phyloP scores from a whole-genome alignment of 2,797 vertebrate genomes.

The Diglossa cyanea region DNA sequence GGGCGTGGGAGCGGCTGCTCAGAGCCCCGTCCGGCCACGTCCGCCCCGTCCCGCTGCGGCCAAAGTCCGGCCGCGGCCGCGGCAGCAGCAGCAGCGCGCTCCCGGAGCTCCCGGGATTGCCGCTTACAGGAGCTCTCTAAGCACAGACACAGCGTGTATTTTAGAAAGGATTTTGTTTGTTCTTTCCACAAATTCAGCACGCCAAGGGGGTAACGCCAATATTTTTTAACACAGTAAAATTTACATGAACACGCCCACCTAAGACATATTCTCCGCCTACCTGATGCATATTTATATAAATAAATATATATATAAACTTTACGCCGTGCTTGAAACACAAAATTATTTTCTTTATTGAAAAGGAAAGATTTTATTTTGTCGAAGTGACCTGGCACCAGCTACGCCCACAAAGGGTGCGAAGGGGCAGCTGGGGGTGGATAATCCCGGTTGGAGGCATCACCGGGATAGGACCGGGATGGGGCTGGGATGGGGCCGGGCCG shows the following conservation, averaged over 20 bases:
- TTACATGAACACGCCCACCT: not conserved
- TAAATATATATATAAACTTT: too few relatives aligned
- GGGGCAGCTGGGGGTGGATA: rapidly evolving
- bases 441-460: rapidly evolving
- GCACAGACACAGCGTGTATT: rapidly evolving
- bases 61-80: not conserved
- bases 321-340: not conserved
- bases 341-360: not conserved
- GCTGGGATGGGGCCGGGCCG: not conserved
- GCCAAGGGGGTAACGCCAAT: not conserved
- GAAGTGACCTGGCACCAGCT: not conserved
- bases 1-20: rapidly evolving
- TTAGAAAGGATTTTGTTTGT: not conserved
- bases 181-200: not conserved
- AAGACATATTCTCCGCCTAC: not conserved
- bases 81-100: not conserved
- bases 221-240: too few relatives aligned
- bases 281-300: not conserved
- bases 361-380: not conserved
- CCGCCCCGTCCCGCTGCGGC: not conserved
- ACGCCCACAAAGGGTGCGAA: rapidly evolving
- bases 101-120: rapidly evolving
- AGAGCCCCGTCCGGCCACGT: too few relatives aligned
- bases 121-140: rapidly evolving
- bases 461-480: not conserved